Percentiles rank a stretch among this genome's conserved stretches.
Conservation (phyloP, 2,797 vertebrate genomes). For the Steatocranus sp. region DNA sequence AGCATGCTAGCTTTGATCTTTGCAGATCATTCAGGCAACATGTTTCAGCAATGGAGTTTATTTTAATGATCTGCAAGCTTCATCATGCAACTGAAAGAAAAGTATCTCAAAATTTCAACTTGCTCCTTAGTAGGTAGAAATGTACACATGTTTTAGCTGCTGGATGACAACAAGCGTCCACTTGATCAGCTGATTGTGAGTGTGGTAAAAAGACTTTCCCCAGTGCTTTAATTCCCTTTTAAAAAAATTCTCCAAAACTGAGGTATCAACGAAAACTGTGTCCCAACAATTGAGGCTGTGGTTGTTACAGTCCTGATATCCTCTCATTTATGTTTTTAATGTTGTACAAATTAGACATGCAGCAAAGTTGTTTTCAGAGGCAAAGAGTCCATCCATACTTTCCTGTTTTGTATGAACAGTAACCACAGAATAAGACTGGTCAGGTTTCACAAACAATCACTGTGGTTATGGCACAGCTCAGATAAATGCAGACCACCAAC, state of each 20-base stretch:
- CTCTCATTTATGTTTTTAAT: too few relatives aligned
- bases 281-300: too few relatives aligned
- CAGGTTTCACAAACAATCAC: fast-evolving
- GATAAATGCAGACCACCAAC: fast-evolving
- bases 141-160: not conserved
- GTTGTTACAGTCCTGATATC: too few relatives aligned
- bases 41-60: not conserved
- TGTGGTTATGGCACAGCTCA: fast-evolving
- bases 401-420: not conserved
- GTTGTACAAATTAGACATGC: too few relatives aligned
- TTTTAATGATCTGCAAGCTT: not conserved
- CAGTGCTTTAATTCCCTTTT: not conserved
- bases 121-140: not conserved
- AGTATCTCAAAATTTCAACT: not conserved
- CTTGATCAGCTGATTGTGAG: not conserved
- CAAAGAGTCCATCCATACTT: not conserved
- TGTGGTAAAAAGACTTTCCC: fast-evolving
- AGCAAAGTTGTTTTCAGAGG: too few relatives aligned
- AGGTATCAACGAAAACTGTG: too few relatives aligned
- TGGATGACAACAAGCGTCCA: not conserved
- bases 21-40: not conserved
- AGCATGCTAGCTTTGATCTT: not conserved
- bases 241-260: not conserved
- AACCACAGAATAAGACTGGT: not conserved
- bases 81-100: not conserved